Conservation (phyloP, 2,113 vertebrate genomes). For the Nyctibius bracteatus region DNA sequence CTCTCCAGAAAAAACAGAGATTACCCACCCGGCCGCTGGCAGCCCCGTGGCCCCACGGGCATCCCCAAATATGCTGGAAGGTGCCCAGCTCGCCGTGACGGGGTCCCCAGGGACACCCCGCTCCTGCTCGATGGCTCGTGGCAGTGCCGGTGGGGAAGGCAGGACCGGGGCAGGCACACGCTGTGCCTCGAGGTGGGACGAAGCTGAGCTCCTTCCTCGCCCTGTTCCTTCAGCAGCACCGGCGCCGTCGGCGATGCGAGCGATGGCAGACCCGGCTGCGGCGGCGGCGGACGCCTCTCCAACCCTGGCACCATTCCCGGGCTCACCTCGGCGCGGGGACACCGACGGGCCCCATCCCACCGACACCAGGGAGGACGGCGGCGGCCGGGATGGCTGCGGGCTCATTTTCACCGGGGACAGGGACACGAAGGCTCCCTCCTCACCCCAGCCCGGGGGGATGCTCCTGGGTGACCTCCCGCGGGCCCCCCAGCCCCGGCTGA, state of each 20-base stretch:
- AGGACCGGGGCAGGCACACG: accelerated
- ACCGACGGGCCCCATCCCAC: not conserved
- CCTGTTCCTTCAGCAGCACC: not conserved
- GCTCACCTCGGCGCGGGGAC: not conserved
- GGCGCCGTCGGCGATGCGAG: constrained; percentile 7
- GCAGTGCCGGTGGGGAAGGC: not conserved
- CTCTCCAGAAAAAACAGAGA: not conserved
- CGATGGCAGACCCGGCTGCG: constrained; percentile 72
- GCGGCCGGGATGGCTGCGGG: constrained; percentile 66
- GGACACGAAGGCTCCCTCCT: constrained; percentile 3
- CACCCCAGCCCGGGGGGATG: constrained; percentile 42
- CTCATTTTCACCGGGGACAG: constrained; percentile 67
- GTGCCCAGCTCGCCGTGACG: accelerated
- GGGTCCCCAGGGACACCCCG: accelerated
- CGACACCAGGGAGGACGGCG: constrained; percentile 58
- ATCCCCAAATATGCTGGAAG: accelerated
- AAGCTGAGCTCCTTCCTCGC: not conserved
- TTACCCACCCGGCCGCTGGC: accelerated
- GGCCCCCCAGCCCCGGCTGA: constrained; percentile 71
- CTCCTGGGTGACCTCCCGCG: constrained; percentile 64
- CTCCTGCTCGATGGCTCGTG: not conserved
- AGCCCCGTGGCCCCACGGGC: not conserved
- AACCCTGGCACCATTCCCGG: not conserved
- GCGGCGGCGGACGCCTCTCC: not conserved
- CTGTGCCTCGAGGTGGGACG: accelerated